These are phyloP conservation scores for Diacarnus erythraeanus DNA, from an alignment of 37 sponge, comb jelly and placozoan species.

Conservation along the genomic window DNA sequence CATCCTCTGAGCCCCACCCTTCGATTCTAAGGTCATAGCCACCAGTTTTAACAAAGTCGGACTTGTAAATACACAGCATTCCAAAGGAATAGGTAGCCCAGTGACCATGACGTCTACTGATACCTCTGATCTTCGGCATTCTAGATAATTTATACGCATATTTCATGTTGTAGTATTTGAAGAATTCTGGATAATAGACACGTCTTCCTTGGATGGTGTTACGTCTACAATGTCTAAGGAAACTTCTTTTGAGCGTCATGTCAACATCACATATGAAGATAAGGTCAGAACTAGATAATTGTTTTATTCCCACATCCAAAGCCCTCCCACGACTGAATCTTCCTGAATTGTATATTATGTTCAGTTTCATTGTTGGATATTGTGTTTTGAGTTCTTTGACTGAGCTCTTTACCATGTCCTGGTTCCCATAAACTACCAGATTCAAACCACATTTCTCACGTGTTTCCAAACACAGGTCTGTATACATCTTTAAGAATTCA, in stretches of 20 bases:
- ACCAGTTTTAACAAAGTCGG: conserved; percentile 54
- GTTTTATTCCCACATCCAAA: conserved; percentile 40
- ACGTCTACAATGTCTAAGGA: conserved; percentile 47
- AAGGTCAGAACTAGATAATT: conserved; percentile 30
- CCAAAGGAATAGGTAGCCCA: conserved; percentile 72
- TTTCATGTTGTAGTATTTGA: conserved; percentile 70
- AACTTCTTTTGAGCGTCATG: conserved; percentile 25
- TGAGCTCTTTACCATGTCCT: conserved; percentile 23
- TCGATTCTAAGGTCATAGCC: conserved; percentile 55
- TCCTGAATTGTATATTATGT: conserved; percentile 33
- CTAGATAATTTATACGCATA: conserved; percentile 38
- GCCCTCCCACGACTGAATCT: conserved; percentile 54
- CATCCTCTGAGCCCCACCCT: conserved; percentile 81
- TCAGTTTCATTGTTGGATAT: conserved; percentile 25
- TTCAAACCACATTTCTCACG: conserved; percentile 29
- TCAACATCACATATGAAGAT: conserved; percentile 80
- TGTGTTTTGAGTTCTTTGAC: conserved; percentile 6
- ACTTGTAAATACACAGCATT: conserved; percentile 75
- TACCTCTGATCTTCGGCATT: background rate
- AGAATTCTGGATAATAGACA: conserved; percentile 74
- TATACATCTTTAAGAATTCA: conserved; percentile 60
- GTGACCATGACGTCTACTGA: conserved; percentile 58
- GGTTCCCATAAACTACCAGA: conserved; percentile 48
- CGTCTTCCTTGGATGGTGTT: conserved; percentile 65
- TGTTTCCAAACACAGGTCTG: conserved; percentile 18